Evolutionary conservation across 2,888 invertebrate species (phyloP), one percentile per base, ranked within the genome.

Genomic region (Eurois occulta): DNA sequence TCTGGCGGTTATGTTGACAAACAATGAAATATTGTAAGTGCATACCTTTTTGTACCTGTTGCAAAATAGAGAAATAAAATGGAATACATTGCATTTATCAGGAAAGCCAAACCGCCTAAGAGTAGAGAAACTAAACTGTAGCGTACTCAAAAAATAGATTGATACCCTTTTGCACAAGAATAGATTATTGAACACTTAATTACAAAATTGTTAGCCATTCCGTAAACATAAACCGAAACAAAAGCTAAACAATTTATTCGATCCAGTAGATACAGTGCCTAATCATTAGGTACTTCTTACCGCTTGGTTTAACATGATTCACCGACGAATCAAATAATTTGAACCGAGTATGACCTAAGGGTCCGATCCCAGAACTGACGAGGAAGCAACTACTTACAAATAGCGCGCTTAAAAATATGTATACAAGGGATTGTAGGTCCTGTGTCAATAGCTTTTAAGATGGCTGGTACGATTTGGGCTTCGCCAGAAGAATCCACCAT

Each of bases 141-240:
- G n/a, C 32, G n/a, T 32, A 48, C 3, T 64, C 5, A 4, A 16
- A 4, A 16, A 5, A n/a, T 21, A 43, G 13, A 38, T 46, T 13
- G 38, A 43, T 46, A n/a, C 38, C 16, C 0, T 46, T 38, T 28
- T 28, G 2, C 10, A 32, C 5, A 18, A 55, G 1, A 2, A 24
- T 21, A 35, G 10, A 75, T 75, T 76, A 38, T 28, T 32, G 1
- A 70, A 46, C 38, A 16, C n/a, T 58, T n/a, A 38, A 65, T 75
- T 46, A 52, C 74, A 32, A 75, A 82, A 67, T 76, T 52, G 41
- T 76, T 35, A 41, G 24, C 32, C 52, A 80, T 73, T 58, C 11
- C 28, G 21, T 13, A 21, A 58, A 58, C 81, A 41, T 7, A 75
- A 66, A 81, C 35, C 1, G 8, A 11, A 75, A 58, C 43, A 28